Conservation (phyloP, 2,797 vertebrate species). For the Pogonophryne albipinna region DNA sequence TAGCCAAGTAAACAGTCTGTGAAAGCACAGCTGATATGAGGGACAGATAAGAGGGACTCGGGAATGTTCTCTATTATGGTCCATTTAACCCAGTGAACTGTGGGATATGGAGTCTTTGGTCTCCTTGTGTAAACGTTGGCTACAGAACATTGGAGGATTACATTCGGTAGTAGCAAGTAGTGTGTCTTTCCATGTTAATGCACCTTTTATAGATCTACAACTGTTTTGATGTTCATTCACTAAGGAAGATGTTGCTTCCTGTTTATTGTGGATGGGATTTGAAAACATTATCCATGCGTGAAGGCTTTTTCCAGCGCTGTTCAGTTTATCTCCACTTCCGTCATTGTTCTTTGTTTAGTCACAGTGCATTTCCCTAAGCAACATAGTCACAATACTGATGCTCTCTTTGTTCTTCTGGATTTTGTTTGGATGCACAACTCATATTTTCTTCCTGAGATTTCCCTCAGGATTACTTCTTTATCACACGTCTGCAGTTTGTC, state of each 20-base stretch:
- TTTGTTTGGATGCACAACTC: conserved; percentile 14
- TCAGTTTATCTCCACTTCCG: conserved; percentile 22
- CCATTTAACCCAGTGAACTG: conserved; percentile 40
- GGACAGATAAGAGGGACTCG: conserved; percentile 43
- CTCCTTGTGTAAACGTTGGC: conserved; percentile 47
- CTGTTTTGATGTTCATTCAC: background rate
- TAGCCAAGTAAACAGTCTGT: conserved; percentile 15
- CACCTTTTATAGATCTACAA: background rate
- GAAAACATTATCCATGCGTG: background rate
- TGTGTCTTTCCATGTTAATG: conserved; percentile 5
- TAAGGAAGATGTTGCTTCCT: background rate
- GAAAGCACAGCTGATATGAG: conserved; percentile 51
- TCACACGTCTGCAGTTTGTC: conserved; percentile 12
- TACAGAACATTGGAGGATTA: conserved; percentile 8
- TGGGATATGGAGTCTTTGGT: conserved; percentile 52
- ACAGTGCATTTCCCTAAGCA: conserved; percentile 12
- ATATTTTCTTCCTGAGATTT: background rate
- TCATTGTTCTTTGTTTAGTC: conserved; percentile 18
- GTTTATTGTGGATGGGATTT: background rate
- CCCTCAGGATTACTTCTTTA: conserved; percentile 10
- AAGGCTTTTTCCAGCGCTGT: background rate
- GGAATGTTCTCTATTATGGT: conserved; percentile 34
- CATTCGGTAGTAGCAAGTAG: background rate
- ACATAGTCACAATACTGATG: background rate
- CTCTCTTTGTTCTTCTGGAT: conserved; percentile 5